Evolutionary conservation across 2,888 invertebrate genomes (phyloP), one percentile per base, ranked within the genome.

Genomic region (Tupiocoris notatus): DNA sequence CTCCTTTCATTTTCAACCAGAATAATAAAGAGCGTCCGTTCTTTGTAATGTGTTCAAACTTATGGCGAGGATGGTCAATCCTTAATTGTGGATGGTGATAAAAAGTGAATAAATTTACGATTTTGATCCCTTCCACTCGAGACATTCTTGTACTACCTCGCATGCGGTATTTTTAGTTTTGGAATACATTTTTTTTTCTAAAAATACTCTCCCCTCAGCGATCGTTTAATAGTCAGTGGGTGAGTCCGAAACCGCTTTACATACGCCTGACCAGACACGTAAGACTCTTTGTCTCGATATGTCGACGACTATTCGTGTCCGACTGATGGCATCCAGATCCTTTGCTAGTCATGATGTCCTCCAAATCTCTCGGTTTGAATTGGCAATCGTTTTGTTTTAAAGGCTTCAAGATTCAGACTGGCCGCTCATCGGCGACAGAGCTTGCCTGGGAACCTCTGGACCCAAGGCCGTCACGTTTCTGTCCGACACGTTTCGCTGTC

Each of bases 311-410:
- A 39, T 39, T 39, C 39, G 39, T 39, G 39, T 39, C 39, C 39
- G 39, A 39, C 39, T 39, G 39, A 7, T 39, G 39, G 39, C 39
- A 39, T 39, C 39, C 39, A 12, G 12, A 39, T 39, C 39, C 12
- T 7, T 39, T 12, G 39, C 39, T 12, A 12, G 39, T 39, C 39
- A 12, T 39, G 39, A 39, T 39, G 39, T 39, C 39, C 39, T 39
- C 39, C 39, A 39, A 39, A 39, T 39, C 39, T 39, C 12, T 39
- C 39, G 12, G 39, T 25, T 65, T 24, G 65, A 65, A 65, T 65
- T 65, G 65, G 65, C 23, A 65, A 65, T 65, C 65, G 65, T 65
- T 65, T 65, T 65, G 65, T 65, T 65, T 65, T 39, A 39, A 39
- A 7, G 6, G 39, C 25, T 39, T 65, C 39, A 39, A 65, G 20